Evolutionary conservation across 1,140 invertebrate genomes (phyloP).

Genomic region (Sinella curviseta): DNA sequence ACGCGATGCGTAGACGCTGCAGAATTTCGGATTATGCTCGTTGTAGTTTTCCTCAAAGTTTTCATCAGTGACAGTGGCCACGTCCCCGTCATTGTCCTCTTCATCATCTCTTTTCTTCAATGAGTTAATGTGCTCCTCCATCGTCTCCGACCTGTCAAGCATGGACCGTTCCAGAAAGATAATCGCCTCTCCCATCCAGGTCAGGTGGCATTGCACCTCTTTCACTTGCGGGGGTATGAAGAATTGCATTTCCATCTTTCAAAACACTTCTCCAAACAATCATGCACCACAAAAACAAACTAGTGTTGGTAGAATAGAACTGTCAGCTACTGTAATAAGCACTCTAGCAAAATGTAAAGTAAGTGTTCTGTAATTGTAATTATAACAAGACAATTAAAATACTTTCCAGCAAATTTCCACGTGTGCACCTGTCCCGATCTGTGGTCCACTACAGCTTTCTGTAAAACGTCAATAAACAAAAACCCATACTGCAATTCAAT

Average conservation of each 20-base stretch:
- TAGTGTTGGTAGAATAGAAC: too few species aligned
- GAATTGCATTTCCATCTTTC: background rate
- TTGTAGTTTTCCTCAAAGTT: background rate
- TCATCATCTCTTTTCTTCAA: background rate
- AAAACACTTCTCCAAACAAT: too few species aligned
- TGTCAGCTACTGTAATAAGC: too few species aligned
- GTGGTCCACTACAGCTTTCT: too few species aligned
- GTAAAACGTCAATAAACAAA: too few species aligned
- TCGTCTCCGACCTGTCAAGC: background rate
- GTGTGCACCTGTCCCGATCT: too few species aligned
- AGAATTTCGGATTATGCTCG: background rate
- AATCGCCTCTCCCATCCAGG: background rate
- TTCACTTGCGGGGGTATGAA: background rate
- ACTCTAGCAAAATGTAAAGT: too few species aligned
- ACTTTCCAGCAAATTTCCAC: too few species aligned
- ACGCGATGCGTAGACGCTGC: background rate
- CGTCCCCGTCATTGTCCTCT: background rate
- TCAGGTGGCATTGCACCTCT: background rate
- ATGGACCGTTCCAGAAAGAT: background rate
- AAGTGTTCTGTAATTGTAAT: too few species aligned
- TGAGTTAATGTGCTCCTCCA: background rate
- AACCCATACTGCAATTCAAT: too few species aligned
- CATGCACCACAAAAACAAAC: too few species aligned
- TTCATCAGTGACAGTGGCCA: background rate
- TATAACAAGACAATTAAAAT: too few species aligned